phyloP scores from a whole-genome alignment of 2,113 vertebrate species.

The Neopipo cinnamomea region DNA sequence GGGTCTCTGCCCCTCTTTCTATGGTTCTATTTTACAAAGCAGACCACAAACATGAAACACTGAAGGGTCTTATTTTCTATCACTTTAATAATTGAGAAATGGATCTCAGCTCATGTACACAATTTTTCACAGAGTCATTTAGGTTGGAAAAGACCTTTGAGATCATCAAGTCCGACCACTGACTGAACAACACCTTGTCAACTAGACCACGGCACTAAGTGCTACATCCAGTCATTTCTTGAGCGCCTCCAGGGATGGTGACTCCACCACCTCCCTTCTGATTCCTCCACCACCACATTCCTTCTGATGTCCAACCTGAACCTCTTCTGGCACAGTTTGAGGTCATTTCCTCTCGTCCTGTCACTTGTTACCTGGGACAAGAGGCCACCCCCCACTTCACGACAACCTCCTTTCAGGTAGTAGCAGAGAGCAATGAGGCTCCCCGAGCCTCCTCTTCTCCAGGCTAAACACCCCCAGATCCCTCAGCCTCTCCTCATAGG shows the following conservation, averaged over 20 bases:
- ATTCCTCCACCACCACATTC: too few species aligned
- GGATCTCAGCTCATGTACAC: background rate
- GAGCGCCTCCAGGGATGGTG: background rate
- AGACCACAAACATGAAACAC: background rate
- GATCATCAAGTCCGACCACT: background rate
- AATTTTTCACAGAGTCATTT: background rate
- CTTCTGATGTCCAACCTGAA: background rate
- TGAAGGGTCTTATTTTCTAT: background rate
- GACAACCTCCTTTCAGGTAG: background rate
- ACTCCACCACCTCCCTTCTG: background rate
- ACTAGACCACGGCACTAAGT: background rate
- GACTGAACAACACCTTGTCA: background rate
- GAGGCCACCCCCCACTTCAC: accelerated
- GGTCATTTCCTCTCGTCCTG: background rate
- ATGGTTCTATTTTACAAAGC: background rate
- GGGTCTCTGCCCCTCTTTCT: background rate
- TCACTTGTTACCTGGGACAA: background rate
- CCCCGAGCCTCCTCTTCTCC: background rate
- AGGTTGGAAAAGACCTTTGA: background rate
- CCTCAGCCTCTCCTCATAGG: background rate
- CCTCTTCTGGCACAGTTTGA: background rate
- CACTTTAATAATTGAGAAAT: background rate
- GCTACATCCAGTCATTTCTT: background rate
- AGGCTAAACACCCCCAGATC: background rate
- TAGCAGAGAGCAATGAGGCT: background rate